Percentiles rank a stretch among this genome's conserved stretches.
Evolutionary conservation across 2,797 vertebrate genomes (phyloP).

Genomic region (Sebastes cheni): DNA sequence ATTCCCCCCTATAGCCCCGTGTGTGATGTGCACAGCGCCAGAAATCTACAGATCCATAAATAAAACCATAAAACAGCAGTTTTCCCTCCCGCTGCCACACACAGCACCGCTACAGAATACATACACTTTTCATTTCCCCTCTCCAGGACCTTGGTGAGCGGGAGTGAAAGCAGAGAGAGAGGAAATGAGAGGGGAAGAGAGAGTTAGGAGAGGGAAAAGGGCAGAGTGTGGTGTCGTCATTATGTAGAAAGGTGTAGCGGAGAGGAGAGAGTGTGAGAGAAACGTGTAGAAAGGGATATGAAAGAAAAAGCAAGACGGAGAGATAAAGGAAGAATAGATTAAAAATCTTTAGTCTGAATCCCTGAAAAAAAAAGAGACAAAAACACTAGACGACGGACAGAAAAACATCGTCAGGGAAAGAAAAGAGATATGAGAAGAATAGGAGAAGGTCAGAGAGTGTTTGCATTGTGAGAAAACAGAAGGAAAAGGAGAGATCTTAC

Average conservation of each 20-base stretch:
- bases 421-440: constrained; percentile 37
- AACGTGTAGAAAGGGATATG: constrained; percentile 11
- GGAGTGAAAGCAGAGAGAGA: constrained; percentile 19
- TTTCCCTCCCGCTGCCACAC: constrained; percentile 59
- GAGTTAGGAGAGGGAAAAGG: constrained; percentile 11
- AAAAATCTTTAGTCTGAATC: constrained; percentile 21
- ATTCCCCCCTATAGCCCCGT: constrained; percentile 37
- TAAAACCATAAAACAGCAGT: constrained; percentile 74
- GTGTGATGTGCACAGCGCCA: constrained; percentile 56
- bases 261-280: constrained; percentile 5
- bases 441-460: constrained; percentile 54
- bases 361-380: constrained; percentile 27
- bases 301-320: constrained; percentile 23
- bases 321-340: constrained; percentile 47
- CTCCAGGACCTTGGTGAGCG: constrained; percentile 45
- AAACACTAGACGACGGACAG: constrained; percentile 4
- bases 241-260: constrained; percentile 43
- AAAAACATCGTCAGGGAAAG: constrained; percentile 9
- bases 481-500: constrained; percentile 43
- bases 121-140: constrained; percentile 63
- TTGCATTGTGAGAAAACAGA: constrained; percentile 46
- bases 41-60: constrained; percentile 70
- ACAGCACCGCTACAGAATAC: constrained; percentile 51
- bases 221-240: constrained; percentile 25
- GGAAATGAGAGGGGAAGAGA: constrained; percentile 27